Evolutionary conservation across 2,113 vertebrate genomes (phyloP).

Genomic region (Cyprinodon variegatus): DNA sequence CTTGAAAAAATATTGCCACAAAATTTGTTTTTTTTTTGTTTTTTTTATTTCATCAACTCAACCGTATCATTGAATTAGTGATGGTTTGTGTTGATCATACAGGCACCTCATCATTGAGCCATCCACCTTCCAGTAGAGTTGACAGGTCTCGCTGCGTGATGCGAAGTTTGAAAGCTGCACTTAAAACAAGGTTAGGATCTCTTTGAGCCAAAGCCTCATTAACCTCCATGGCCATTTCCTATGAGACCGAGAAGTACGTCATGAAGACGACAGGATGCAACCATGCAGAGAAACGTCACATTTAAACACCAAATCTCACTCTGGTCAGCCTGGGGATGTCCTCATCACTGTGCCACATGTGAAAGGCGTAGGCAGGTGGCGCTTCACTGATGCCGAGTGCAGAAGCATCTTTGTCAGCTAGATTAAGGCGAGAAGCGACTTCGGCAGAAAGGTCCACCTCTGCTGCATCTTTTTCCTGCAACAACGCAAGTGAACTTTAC

Average conservation of each 20-base stretch:
- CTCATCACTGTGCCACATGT: slow-evolving; percentile 69
- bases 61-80: neutral
- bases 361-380: slow-evolving; percentile 61
- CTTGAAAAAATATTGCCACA: slow-evolving; percentile 49
- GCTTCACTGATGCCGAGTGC: slow-evolving; percentile 52
- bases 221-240: slow-evolving; percentile 90
- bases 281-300: neutral
- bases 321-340: slow-evolving; percentile 81
- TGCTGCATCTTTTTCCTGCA: slow-evolving; percentile 67
- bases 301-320: slow-evolving; percentile 47
- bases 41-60: neutral
- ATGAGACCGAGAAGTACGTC: slow-evolving; percentile 11
- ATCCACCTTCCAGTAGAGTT: slow-evolving; percentile 83
- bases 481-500: neutral
- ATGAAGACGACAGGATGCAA: neutral
- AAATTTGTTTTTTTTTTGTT: neutral
- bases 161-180: slow-evolving; percentile 88
- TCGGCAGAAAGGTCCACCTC: slow-evolving; percentile 87
- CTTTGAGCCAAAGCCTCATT: slow-evolving; percentile 78
- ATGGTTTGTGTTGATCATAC: neutral
- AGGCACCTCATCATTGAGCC: slow-evolving; percentile 93
- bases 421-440: slow-evolving; percentile 84
- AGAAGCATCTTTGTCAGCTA: slow-evolving; percentile 77
- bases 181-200: slow-evolving; percentile 83
- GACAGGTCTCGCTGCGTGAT: slow-evolving; percentile 89